A percentile compares a stretch with the other conserved stretches of the same genome.
Evolutionary conservation across 1,140 invertebrate species (phyloP).

Genomic region (Gerris buenoi): DNA sequence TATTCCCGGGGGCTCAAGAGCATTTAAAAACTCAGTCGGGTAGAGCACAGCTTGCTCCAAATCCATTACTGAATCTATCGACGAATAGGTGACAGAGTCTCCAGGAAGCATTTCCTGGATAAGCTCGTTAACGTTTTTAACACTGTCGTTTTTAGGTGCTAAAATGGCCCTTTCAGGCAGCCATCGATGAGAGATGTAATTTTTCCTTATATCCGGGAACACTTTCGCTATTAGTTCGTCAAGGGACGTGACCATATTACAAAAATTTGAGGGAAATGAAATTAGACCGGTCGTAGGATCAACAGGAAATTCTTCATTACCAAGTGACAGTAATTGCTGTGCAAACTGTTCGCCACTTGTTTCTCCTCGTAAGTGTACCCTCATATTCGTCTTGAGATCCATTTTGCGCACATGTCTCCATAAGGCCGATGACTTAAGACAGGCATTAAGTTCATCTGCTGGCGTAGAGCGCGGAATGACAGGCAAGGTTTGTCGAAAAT

Average conservation of each 20-base stretch:
- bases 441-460: constrained; percentile 27
- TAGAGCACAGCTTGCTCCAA: constrained; percentile 25
- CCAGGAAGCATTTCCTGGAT: neutral
- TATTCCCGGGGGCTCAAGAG: constrained; percentile 26
- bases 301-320: neutral
- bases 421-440: constrained; percentile 23
- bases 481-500: constrained; percentile 31
- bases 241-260: neutral
- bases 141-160: constrained; percentile 22
- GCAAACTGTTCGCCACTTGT: neutral
- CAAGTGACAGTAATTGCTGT: neutral
- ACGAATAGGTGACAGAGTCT: constrained; percentile 6
- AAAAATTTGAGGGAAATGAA: neutral
- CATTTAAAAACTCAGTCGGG: constrained; percentile 29
- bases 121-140: neutral
- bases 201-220: neutral
- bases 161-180: constrained; percentile 21
- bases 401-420: constrained; percentile 18
- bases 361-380: constrained; percentile 3
- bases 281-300: neutral
- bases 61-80: constrained; percentile 25
- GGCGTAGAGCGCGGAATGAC: constrained; percentile 23
- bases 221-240: neutral
- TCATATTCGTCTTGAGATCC: constrained; percentile 11
- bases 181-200: constrained; percentile 12